These are phyloP conservation scores for Eupithecia exiguata DNA, from an alignment of 2,888 invertebrate genomes.

Conservation along the genomic window DNA sequence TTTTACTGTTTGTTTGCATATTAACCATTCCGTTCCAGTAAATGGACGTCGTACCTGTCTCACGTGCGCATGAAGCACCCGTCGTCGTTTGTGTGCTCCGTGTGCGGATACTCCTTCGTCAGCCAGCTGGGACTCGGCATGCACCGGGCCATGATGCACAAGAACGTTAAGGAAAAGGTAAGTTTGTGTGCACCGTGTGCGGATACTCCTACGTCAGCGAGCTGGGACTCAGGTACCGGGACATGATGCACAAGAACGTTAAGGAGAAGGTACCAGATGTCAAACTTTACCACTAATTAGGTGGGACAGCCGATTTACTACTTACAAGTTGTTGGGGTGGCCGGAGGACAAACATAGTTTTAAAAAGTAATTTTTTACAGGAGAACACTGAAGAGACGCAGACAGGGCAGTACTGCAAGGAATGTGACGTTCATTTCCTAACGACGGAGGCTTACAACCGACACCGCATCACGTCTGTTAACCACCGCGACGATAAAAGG, in stretches of 20 bases:
- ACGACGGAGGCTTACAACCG: constrained; percentile 71
- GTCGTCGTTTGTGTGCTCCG: constrained; percentile 73
- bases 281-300: neutral
- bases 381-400: constrained; percentile 40
- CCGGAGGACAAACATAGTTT: neutral
- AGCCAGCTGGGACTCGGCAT: constrained; percentile 74
- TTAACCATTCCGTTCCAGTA: constrained; percentile 52
- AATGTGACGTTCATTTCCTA: constrained; percentile 72
- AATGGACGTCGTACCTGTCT: constrained; percentile 76
- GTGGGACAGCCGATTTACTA: too few relatives aligned
- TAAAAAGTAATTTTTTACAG: constrained; percentile 36
- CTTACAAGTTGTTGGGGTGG: too few relatives aligned
- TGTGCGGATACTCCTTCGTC: constrained; percentile 77
- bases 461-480: constrained; percentile 74
- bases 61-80: constrained; percentile 80
- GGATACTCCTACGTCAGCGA: constrained; percentile 78
- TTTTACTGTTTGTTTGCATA: neutral
- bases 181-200: constrained; percentile 73
- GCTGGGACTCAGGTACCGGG: constrained; percentile 69
- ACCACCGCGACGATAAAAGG: constrained; percentile 62
- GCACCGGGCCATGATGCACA: constrained; percentile 53
- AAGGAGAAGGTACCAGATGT: constrained; percentile 20
- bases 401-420: constrained; percentile 65
- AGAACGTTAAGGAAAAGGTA: constrained; percentile 28
- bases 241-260: constrained; percentile 34